phyloP scores from a whole-genome alignment of 2,888 invertebrate species.

The Apotomis betuletana region DNA sequence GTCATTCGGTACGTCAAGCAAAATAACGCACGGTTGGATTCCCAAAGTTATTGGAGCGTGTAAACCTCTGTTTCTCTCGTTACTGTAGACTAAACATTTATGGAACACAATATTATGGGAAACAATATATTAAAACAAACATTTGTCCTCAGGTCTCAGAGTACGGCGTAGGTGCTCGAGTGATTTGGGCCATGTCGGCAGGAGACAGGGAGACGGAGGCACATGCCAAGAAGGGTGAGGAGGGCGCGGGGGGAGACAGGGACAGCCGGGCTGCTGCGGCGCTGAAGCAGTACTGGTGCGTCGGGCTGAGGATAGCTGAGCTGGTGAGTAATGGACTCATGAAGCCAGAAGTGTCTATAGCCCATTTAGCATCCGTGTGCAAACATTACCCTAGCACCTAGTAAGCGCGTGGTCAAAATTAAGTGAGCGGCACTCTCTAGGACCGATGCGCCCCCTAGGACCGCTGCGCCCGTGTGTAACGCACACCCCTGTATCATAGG shows the following conservation, averaged over 20 bases:
- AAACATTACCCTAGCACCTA: too few relatives aligned
- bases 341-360: too few relatives aligned
- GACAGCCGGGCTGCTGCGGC: slow-evolving; percentile 70
- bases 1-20: too few relatives aligned
- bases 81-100: background rate
- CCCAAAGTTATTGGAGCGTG: background rate
- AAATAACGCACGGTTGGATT: background rate
- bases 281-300: slow-evolving; percentile 82
- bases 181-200: slow-evolving; percentile 85
- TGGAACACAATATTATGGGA: background rate
- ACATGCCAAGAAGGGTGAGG: slow-evolving; percentile 80
- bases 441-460: too few relatives aligned
- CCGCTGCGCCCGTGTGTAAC: too few relatives aligned
- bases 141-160: slow-evolving; percentile 73
- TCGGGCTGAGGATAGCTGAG: slow-evolving; percentile 84
- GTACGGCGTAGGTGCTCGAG: slow-evolving; percentile 80
- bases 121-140: background rate
- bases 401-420: too few relatives aligned
- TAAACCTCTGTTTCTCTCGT: background rate
- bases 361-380: too few relatives aligned
- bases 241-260: slow-evolving; percentile 65
- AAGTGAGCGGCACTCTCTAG: too few relatives aligned
- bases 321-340: slow-evolving; percentile 76
- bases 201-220: slow-evolving; percentile 84
- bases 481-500: too few relatives aligned